Evolutionary conservation across 2,113 vertebrate genomes (phyloP).

Genomic region (Ciconia stormi): DNA sequence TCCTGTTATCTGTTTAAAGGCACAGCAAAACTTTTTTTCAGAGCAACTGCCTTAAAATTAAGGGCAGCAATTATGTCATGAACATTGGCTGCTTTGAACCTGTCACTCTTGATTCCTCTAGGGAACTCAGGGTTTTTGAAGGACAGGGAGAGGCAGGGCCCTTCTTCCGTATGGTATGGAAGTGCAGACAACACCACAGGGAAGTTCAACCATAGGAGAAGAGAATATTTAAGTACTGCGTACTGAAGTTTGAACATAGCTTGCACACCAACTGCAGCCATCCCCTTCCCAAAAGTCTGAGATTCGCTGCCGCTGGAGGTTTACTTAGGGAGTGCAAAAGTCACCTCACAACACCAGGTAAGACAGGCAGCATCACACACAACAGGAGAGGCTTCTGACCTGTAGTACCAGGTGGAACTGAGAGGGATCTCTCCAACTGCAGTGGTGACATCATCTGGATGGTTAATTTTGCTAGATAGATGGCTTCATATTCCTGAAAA

Average conservation of each 20-base stretch:
- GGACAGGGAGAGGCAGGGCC: not conserved
- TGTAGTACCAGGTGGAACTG: constrained; percentile 87
- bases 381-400: constrained; percentile 72
- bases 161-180: not conserved
- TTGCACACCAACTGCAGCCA: not conserved
- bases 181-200: not conserved
- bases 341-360: accelerated
- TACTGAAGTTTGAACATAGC: accelerated
- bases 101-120: not conserved
- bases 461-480: constrained; percentile 96
- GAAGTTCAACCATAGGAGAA: accelerated
- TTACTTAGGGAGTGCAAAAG: not conserved
- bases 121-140: accelerated
- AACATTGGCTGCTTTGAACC: not conserved
- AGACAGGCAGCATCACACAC: not conserved
- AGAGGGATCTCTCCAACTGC: constrained; percentile 90
- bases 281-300: not conserved
- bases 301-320: not conserved
- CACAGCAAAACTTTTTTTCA: not conserved
- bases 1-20: not conserved
- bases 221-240: not conserved
- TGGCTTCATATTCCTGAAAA: constrained; percentile 96
- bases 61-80: not conserved
- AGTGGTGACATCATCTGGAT: constrained; percentile 98
- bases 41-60: not conserved